phyloP scores from a whole-genome alignment of 2,888 invertebrate genomes.

The Ochropacha duplaris region DNA sequence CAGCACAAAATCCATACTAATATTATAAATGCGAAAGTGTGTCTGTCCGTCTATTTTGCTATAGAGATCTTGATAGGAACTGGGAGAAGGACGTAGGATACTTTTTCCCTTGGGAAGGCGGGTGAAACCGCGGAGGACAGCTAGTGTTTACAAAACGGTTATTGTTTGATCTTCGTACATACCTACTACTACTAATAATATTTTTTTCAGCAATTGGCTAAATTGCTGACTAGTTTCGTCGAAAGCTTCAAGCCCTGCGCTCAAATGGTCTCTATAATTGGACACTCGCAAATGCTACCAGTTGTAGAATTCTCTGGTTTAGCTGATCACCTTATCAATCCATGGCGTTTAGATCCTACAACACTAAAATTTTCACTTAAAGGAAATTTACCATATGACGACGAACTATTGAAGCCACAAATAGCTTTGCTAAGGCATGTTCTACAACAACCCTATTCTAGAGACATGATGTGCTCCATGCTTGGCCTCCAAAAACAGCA shows the following conservation, averaged over 20 bases:
- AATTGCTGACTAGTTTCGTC: constrained; percentile 93
- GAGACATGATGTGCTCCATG: constrained; percentile 98
- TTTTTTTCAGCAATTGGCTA: constrained; percentile 89
- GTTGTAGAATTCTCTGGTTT: constrained; percentile 97
- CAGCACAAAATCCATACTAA: no score
- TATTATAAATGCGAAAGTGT: no score
- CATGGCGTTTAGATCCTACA: constrained; percentile 95
- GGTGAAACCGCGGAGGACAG: no score
- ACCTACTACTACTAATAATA: not conserved
- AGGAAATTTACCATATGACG: constrained; percentile 93
- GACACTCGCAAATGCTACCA: constrained; percentile 95
- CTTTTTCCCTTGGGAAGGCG: no score
- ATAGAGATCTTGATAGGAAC: no score
- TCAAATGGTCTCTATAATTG: constrained; percentile 97
- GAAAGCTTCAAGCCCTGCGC: constrained; percentile 96
- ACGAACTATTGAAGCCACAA: constrained; percentile 94
- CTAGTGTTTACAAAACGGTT: no score
- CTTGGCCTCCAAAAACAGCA: constrained; percentile 96
- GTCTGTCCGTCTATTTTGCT: no score
- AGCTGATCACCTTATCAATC: constrained; percentile 94
- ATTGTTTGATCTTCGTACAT: no score
- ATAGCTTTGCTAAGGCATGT: constrained; percentile 94
- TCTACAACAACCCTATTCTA: constrained; percentile 96
- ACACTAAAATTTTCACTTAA: constrained; percentile 86
- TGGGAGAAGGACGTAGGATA: no score